These are phyloP conservation scores for Pseudeuparius sepicola DNA, from an alignment of 2,888 invertebrate genomes.

Conservation along the genomic window DNA sequence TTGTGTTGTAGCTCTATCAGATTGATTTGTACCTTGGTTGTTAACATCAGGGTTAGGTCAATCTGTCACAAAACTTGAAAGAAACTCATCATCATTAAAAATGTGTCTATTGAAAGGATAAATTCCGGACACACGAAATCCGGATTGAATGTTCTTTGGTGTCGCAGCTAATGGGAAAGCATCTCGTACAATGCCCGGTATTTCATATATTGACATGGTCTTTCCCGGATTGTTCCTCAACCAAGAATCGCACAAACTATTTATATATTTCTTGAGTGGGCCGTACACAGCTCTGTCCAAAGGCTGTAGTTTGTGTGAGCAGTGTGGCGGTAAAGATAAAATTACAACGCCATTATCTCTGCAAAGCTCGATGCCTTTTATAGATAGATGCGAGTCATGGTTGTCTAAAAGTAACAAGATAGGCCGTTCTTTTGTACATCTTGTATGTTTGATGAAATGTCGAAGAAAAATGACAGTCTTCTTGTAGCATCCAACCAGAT, in stretches of 20 bases:
- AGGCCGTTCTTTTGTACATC: slow-evolving; percentile 21
- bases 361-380: slow-evolving; percentile 12
- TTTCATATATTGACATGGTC: slow-evolving; percentile 17
- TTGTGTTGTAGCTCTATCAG: too few species aligned
- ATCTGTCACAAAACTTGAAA: slow-evolving; percentile 7
- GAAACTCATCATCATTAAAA: slow-evolving; percentile 9
- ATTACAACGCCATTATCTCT: slow-evolving; percentile 14
- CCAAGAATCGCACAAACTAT: slow-evolving; percentile 16
- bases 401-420: slow-evolving; percentile 31
- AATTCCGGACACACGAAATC: slow-evolving; percentile 6
- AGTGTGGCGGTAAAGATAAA: slow-evolving; percentile 14
- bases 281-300: slow-evolving; percentile 13
- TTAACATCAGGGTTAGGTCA: neutral
- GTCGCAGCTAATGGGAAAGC: slow-evolving; percentile 8
- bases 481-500: slow-evolving; percentile 30
- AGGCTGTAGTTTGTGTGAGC: slow-evolving; percentile 15
- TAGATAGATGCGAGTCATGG: slow-evolving; percentile 26
- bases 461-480: slow-evolving; percentile 27
- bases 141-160: slow-evolving; percentile 5
- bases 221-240: slow-evolving; percentile 15
- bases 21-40: too few species aligned
- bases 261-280: slow-evolving; percentile 12
- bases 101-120: slow-evolving; percentile 9
- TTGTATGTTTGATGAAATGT: slow-evolving; percentile 27
- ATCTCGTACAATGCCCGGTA: slow-evolving; percentile 16